phyloP scores from a whole-genome alignment of 1,140 invertebrate species.

The Chrysoperla carnea region DNA sequence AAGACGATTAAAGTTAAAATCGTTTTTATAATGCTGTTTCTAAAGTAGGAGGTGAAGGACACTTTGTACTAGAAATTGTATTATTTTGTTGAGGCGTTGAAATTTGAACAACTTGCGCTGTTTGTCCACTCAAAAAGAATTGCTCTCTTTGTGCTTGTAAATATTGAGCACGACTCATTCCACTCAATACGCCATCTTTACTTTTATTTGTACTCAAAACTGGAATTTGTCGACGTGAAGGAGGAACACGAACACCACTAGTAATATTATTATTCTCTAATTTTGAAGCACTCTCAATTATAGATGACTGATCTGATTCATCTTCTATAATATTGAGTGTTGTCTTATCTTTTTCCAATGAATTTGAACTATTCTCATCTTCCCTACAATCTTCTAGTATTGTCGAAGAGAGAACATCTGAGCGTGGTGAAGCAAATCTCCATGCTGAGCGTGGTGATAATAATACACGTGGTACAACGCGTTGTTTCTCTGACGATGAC shows the following conservation, averaged over 20 bases:
- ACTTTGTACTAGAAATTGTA: slow-evolving; percentile 7
- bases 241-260: too few relatives aligned
- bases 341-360: slow-evolving; percentile 23
- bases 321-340: slow-evolving; percentile 4
- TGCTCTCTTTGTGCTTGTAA: slow-evolving; percentile 33
- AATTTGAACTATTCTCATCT: slow-evolving; percentile 38
- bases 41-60: slow-evolving; percentile 26
- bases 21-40: slow-evolving; percentile 36
- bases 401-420: slow-evolving; percentile 65
- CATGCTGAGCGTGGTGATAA: slow-evolving; percentile 47
- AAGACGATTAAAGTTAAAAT: too few relatives aligned
- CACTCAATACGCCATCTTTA: neutral
- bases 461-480: slow-evolving; percentile 41
- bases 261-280: neutral
- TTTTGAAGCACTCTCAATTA: neutral
- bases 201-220: neutral
- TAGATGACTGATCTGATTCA: neutral
- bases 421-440: slow-evolving; percentile 52
- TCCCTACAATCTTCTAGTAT: slow-evolving; percentile 67
- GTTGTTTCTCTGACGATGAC: slow-evolving; percentile 28
- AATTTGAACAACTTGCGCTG: slow-evolving; percentile 6
- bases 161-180: slow-evolving; percentile 19
- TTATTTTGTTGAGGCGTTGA: neutral
- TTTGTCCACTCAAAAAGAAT: slow-evolving; percentile 22
- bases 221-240: too few relatives aligned